Evolutionary conservation across 2,888 invertebrate species (phyloP), one percentile per base, ranked within the genome.

Genomic region (Spicauda simplicius): DNA sequence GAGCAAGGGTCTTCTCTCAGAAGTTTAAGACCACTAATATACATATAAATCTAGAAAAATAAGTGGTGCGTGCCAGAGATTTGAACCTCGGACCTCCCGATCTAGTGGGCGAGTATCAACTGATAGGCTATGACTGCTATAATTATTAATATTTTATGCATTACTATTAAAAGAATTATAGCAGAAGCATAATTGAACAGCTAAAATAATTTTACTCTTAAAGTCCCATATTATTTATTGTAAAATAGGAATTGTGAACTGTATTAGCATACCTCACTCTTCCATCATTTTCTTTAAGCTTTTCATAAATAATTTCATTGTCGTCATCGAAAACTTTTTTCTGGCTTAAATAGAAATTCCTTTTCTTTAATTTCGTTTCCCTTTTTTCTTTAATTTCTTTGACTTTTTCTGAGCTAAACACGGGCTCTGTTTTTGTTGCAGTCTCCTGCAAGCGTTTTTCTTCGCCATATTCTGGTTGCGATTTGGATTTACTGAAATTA

Each of bases 251-350:
- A 25, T 33, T 14, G 45, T 7, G 45, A 12, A 14, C 0, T 16
- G 0, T 7, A 48, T 16, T 37, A 18, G 18, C 7, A 20, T 77
- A 95, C 94, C 93, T 93, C 58, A 96, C 81, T 72, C 93, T 79
- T 0, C 94, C 86, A 88, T 96, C 96, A 79, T 95, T 94, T 60
- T 95, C 90, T 57, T 93, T 91, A 65, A 96, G 86, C 80, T 95
- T 96, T 59, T 94, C 94, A 80, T 94, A 96, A 67, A 95, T 87
- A 64, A 95, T 84, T 74, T 94, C 93, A 66, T 94, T 93, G 68
- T 93, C 87, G 68, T 91, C 85, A 82, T 94, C 90, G 78, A 95
- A 93, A 2, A 94, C 88, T 76, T 94, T 94, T 74, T 88, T 77
- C 74, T 91, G 82, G 62, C 81, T 83, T 4, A 87, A 76, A 79